Percentiles rank a stretch among this genome's conserved stretches.
These are phyloP conservation scores for Mormyrus iriodes DNA, from an alignment of 2,113 vertebrate genomes.

Conservation along the genomic window DNA sequence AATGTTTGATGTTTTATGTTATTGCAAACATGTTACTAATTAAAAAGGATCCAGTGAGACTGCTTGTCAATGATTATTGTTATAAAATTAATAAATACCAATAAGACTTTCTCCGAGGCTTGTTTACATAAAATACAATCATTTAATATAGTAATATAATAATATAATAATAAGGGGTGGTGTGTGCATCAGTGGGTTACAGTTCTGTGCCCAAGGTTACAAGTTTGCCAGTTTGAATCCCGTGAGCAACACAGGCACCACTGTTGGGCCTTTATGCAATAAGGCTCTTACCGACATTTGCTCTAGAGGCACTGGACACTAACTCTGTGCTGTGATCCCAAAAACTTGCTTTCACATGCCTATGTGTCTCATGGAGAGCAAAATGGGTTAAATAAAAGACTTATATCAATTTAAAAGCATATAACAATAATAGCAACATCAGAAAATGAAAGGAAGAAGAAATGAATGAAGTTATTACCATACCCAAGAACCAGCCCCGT, in stretches of 20 bases:
- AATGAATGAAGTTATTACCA: neutral
- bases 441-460: neutral
- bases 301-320: neutral
- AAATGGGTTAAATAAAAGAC: neutral
- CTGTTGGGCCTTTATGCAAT: neutral
- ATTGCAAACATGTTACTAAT: no score
- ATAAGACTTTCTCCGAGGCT: no score
- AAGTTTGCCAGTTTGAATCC: neutral
- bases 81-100: no score
- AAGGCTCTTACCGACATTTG: neutral
- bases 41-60: no score
- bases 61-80: no score
- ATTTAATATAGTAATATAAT: neutral
- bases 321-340: neutral
- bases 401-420: neutral
- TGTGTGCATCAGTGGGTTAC: neutral
- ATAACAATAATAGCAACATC: neutral
- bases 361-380: neutral
- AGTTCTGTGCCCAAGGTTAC: neutral
- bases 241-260: neutral
- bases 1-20: no score
- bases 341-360: neutral
- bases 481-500: neutral
- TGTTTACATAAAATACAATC: neutral
- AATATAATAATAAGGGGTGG: neutral